phyloP scores from a whole-genome alignment of 37 sponge, comb jelly and placozoan species.

The Cliona cf. orientalis region DNA sequence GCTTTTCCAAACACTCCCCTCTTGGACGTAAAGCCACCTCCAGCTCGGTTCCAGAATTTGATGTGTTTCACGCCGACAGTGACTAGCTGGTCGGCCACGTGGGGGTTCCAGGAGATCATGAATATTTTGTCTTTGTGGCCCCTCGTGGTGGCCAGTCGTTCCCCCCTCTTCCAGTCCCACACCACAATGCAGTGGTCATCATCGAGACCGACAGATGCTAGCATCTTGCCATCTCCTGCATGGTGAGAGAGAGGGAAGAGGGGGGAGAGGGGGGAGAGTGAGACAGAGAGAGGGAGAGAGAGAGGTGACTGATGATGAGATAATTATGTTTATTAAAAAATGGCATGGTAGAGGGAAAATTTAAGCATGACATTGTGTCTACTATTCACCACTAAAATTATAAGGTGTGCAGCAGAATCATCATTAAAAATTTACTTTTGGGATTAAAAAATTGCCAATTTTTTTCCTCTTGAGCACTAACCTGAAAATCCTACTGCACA shows the following conservation, averaged over 20 bases:
- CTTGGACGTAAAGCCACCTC: constrained; percentile 92
- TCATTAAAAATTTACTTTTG: too few relatives aligned
- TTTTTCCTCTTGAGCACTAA: constrained; percentile 9
- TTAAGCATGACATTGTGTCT: too few relatives aligned
- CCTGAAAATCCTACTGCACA: constrained; percentile 90
- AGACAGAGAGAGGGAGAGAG: too few relatives aligned
- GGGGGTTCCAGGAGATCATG: constrained; percentile 85
- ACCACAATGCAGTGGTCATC: constrained; percentile 92
- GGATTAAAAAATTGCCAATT: too few relatives aligned
- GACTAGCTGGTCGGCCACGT: constrained; percentile 66
- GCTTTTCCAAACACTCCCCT: constrained; percentile 89
- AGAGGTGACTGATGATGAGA: too few relatives aligned
- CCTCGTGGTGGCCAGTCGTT: constrained; percentile 82
- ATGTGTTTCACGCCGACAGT: constrained; percentile 97
- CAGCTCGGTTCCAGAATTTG: constrained; percentile 88
- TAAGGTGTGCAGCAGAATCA: too few relatives aligned
- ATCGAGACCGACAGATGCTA: constrained; percentile 96
- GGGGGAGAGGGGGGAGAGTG: too few relatives aligned
- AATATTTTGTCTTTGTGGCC: constrained; percentile 98
- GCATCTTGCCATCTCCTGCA: constrained; percentile 86
- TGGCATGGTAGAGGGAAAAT: too few relatives aligned
- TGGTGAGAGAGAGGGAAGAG: too few relatives aligned
- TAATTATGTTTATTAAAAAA: too few relatives aligned
- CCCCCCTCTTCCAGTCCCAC: constrained; percentile 94
- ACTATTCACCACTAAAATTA: too few relatives aligned